A percentile compares a stretch with the other conserved stretches of the same genome.
These are phyloP conservation scores for Alloplasta piceator DNA, from an alignment of 2,888 invertebrate genomes.

Conservation along the genomic window DNA sequence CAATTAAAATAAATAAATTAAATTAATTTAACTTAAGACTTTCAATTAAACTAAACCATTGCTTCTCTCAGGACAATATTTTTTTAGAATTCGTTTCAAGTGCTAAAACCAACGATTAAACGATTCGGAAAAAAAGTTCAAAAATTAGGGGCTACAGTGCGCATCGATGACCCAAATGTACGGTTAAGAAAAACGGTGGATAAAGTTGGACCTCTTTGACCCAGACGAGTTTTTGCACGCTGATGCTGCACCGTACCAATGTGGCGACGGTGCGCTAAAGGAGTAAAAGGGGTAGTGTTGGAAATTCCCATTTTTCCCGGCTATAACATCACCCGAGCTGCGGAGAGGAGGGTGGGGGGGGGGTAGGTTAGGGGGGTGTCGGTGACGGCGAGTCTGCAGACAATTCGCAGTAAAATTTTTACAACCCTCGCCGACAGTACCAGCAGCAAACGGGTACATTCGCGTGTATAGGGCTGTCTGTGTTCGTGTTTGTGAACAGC, in stretches of 20 bases:
- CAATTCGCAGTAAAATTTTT: conserved; percentile 84
- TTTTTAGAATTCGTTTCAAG: no score
- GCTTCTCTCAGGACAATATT: no score
- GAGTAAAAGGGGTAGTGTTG: conserved; percentile 47
- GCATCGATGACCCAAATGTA: conserved; percentile 28
- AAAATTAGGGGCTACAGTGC: conserved; percentile 23
- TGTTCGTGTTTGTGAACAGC: conserved; percentile 20
- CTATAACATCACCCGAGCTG: conserved; percentile 78
- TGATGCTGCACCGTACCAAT: conserved; percentile 20
- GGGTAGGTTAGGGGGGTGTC: neutral
- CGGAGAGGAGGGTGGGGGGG: conserved; percentile 7
- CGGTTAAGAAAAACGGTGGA: conserved; percentile 26
- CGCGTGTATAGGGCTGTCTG: neutral
- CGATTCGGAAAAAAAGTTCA: no score
- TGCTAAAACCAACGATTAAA: no score
- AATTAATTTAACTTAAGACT: no score
- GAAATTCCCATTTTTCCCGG: conserved; percentile 81
- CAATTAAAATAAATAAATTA: no score
- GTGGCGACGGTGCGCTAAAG: conserved; percentile 39
- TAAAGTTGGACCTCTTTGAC: conserved; percentile 71
- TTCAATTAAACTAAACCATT: no score
- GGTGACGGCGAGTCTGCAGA: conserved; percentile 78
- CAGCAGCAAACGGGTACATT: conserved; percentile 25
- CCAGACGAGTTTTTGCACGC: conserved; percentile 81
- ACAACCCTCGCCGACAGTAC: conserved; percentile 73